Base-by-base conservation (phyloP, 2,888 invertebrate genomes). In the Aplocera efformata region DNA sequence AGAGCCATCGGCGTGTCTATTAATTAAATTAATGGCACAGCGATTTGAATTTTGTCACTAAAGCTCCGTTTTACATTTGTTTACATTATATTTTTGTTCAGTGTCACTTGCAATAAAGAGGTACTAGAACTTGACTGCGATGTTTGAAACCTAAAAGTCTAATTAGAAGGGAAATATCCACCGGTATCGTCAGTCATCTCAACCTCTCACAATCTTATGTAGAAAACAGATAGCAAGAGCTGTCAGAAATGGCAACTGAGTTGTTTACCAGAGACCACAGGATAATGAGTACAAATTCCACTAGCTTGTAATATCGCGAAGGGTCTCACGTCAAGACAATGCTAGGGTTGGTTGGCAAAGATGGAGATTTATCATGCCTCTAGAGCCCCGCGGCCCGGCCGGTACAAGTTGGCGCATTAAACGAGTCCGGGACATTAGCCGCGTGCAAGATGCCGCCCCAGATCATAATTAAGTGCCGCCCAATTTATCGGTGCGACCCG, bases 391-490 rank as follows among this genome's bases (percentile, higher is more conserved):
- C 40, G 36, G 24, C 13, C 13, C 13, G 32, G 73, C 78, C 81
- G 69, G 79, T 80, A 81, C 82, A 86, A 88, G 86, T 88, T 88
- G 81, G 83, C 85, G 83, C 84, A 86, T 86, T 86, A 85, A 85
- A 86, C 84, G 84, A 86, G 70, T 85, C 82, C 79, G 84, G 81
- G 76, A 83, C 85, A 86, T 86, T 86, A 86, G 84, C 82, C 80
- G 79, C 75, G 73, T 85, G 86, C 86, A 86, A 88, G 85, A 86
- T 86, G 86, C 88, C 84, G 81, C 82, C 82, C 85, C 78, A 85
- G 85, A 86, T 88, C 86, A 85, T 88, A 88, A 88, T 88, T 88
- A 88, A 88, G 84, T 86, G 85, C 83, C 83, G 81, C 81, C 85
- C 86, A 84, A 88, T 88, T 86, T 88, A 88, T 88, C 82, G 88